phyloP scores from a whole-genome alignment of 2,888 invertebrate genomes.

The Aproaerema taeniolella region DNA sequence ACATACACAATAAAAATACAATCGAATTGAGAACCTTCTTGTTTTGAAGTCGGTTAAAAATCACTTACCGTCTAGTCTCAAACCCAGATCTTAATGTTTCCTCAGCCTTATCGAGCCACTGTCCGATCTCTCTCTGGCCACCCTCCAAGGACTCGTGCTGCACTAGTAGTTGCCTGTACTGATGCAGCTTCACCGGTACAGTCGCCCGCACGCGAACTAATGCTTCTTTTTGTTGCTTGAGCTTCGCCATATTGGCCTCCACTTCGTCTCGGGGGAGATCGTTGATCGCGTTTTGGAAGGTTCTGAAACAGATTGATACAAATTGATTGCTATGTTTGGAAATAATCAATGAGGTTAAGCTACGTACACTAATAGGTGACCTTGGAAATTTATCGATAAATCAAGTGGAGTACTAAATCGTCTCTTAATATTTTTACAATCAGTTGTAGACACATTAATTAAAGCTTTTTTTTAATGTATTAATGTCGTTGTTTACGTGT shows the following conservation, averaged over 20 bases:
- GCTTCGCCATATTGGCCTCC: constrained; percentile 90
- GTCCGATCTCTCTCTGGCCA: constrained; percentile 90
- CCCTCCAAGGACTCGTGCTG: constrained; percentile 94
- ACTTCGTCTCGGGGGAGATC: constrained; percentile 94
- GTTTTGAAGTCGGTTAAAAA: no score
- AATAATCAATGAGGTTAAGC: no score
- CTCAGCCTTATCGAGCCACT: constrained; percentile 93
- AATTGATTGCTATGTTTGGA: no score
- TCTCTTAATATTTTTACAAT: no score
- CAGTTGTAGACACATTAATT: no score
- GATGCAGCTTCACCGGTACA: constrained; percentile 88
- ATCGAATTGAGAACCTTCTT: no score
- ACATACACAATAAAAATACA: no score
- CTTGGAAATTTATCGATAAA: no score
- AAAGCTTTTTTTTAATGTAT: no score
- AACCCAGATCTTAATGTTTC: constrained; percentile 75
- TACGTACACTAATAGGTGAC: no score
- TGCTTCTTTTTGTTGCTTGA: constrained; percentile 93
- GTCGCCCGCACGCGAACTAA: constrained; percentile 89
- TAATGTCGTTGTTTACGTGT: no score
- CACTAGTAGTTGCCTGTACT: constrained; percentile 88
- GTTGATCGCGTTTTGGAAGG: constrained; percentile 93
- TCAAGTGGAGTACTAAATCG: no score
- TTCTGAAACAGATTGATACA: constrained; percentile 77
- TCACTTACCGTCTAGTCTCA: constrained; percentile 53